phyloP scores from a whole-genome alignment of 2,113 vertebrate genomes.

The Pungitius pungitius region DNA sequence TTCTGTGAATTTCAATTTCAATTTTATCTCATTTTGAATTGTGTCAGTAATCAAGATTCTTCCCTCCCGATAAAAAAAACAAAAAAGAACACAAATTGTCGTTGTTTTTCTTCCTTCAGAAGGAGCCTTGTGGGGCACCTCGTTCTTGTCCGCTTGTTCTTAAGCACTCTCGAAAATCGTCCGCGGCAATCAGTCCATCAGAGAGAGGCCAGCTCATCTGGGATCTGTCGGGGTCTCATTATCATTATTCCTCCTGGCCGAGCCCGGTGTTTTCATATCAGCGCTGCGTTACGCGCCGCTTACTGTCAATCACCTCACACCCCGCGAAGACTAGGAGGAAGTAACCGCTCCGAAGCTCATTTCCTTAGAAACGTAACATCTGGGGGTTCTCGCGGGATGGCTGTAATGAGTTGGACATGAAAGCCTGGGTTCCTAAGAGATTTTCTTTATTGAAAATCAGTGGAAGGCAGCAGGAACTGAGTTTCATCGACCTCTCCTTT shows the following conservation, averaged over 20 bases:
- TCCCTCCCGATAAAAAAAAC: not conserved
- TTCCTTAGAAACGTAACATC: conserved; percentile 26
- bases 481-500: conserved; percentile 1
- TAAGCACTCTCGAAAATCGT: conserved; percentile 21
- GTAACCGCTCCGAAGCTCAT: conserved; percentile 14
- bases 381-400: not conserved
- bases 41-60: conserved; percentile 10
- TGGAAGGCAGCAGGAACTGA: not conserved
- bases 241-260: conserved; percentile 10
- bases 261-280: conserved; percentile 40
- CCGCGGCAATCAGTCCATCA: conserved; percentile 50
- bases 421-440: not conserved
- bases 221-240: conserved; percentile 30
- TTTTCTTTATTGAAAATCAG: not conserved
- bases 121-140: conserved; percentile 6
- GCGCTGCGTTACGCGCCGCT: conserved; percentile 25
- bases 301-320: conserved; percentile 55
- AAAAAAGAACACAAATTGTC: no score
- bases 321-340: conserved; percentile 42
- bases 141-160: conserved; percentile 21
- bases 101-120: conserved; percentile 7
- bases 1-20: conserved; percentile 9
- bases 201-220: conserved; percentile 40
- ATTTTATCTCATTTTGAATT: conserved; percentile 16
- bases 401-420: not conserved